These are phyloP conservation scores for Lepidotrigona ventralis DNA, from an alignment of 1,140 invertebrate genomes.

Conservation along the genomic window DNA sequence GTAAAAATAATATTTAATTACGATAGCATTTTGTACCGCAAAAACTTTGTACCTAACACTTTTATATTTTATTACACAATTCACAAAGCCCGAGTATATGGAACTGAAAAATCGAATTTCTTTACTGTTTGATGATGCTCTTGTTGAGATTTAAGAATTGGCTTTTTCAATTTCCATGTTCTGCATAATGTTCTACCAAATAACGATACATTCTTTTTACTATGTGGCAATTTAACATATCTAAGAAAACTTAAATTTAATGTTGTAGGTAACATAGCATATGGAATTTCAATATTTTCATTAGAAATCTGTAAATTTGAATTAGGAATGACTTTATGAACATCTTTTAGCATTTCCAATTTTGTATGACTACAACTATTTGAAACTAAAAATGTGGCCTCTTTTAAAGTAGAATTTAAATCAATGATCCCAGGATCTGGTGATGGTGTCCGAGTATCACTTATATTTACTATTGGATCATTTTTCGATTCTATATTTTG, in stretches of 20 bases:
- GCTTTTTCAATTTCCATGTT: slow-evolving; percentile 68
- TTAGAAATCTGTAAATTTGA: slow-evolving; percentile 4
- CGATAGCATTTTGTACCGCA: neutral
- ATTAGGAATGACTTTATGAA: neutral
- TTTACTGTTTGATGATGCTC: slow-evolving; percentile 56
- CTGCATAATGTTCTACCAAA: slow-evolving; percentile 81
- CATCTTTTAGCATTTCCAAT: neutral
- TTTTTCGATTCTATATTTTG: slow-evolving; percentile 24
- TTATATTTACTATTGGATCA: slow-evolving; percentile 27
- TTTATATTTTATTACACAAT: neutral
- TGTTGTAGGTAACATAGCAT: slow-evolving; percentile 53
- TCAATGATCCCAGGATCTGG: slow-evolving; percentile 65
- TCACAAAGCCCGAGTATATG: slow-evolving; percentile 68
- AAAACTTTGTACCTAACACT: neutral
- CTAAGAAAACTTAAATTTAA: slow-evolving; percentile 68
- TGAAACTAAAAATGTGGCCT: slow-evolving; percentile 29
- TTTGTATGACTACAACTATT: slow-evolving; percentile 20
- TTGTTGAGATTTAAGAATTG: slow-evolving; percentile 46
- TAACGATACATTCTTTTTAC: slow-evolving; percentile 70
- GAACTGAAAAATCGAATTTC: slow-evolving; percentile 82
- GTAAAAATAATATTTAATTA: slow-evolving; percentile 6
- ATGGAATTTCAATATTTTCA: neutral
- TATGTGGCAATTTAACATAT: slow-evolving; percentile 46
- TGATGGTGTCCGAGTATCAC: slow-evolving; percentile 41
- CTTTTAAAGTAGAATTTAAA: slow-evolving; percentile 64